Evolutionary conservation across 2,888 invertebrate species (phyloP).

Genomic region (Amorpha juglandis): DNA sequence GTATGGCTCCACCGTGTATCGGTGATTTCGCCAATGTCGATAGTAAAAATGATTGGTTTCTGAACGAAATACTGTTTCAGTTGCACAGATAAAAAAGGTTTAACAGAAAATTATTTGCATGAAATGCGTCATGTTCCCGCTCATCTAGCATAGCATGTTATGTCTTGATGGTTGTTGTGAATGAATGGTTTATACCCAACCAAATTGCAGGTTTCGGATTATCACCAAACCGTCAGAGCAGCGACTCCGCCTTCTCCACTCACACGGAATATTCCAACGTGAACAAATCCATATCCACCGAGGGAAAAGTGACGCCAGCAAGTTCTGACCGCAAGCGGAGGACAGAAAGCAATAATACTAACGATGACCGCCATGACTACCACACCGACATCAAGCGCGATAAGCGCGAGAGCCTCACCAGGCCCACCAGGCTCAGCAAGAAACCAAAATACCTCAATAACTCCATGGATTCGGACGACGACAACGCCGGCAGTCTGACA

Average conservation of each 20-base stretch:
- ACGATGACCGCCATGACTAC: conserved; percentile 60
- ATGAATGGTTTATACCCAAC: not conserved
- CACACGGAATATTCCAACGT: conserved; percentile 70
- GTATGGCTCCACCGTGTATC: no score
- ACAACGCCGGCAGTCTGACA: conserved; percentile 63
- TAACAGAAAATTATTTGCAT: no score
- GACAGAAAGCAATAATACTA: conserved; percentile 66
- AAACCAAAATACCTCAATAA: conserved; percentile 49
- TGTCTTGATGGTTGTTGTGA: not conserved
- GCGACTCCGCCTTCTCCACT: conserved; percentile 77
- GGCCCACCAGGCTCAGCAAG: conserved; percentile 60
- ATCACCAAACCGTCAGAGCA: conserved; percentile 73
- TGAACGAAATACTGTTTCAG: no score
- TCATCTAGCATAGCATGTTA: no score
- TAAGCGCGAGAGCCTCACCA: no score
- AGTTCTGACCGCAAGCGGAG: conserved; percentile 66
- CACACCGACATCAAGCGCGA: conserved; percentile 63
- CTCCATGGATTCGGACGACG: conserved; percentile 66
- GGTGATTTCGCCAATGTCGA: no score
- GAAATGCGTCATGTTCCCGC: no score
- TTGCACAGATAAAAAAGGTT: no score
- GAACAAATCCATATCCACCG: conserved; percentile 59
- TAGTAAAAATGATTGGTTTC: no score
- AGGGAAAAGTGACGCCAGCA: conserved; percentile 56
- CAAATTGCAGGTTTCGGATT: conserved; percentile 65